Base-by-base conservation (phyloP, 2,797 vertebrate species). In the Euthynnus affinis region DNA sequence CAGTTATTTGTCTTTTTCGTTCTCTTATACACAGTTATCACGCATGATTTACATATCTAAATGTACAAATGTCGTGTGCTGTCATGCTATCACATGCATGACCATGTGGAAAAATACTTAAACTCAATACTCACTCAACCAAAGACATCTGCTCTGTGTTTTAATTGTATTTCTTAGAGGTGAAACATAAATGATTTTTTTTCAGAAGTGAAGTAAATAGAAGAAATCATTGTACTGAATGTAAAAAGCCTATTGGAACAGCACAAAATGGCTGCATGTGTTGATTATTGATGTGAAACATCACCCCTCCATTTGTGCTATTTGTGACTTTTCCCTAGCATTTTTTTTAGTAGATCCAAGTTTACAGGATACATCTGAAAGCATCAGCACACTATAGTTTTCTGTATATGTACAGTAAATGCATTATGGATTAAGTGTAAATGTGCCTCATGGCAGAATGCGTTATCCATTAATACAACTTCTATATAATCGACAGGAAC, bases 111-210 rank as follows among this genome's bases (percentile, higher is more conserved):
- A 73, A 71, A 32, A 22, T 59, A 65, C 76, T 32, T 6, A 32
- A 32, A 32, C 29, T 32, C 78, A 63, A 71, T 74, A 20, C 46
- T 49, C 34, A 34, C 17, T 46, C 58, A 27, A 1, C 58, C 32
- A 34, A 49, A 71, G 68, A 79, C 55, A 60, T 62, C 73, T 62
- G 71, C 73, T 49, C 52, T 18, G 52, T 71, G 60, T 81, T 74
- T 61, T 55, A 62, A 82, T 87, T 80, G 18, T 34, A 9, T 62
- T 71, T 59, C 44, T 80, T 40, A 9, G 14, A 78, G 57, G 40
- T 81, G 53, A 71, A 46, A 66, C n/a, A 58, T 79, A 62, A 74
- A 57, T 14, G 1, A n/a, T 25, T 76, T 42, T 37, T 37, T 29
- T 42, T 42, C 25, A 56, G 37, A 22, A 64, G 64, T 57, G 14